Percentiles rank a stretch among this genome's conserved stretches.
These are phyloP conservation scores for Caenorhabditis zanzibari DNA, from an alignment of 2,888 invertebrate species.

Conservation along the genomic window DNA sequence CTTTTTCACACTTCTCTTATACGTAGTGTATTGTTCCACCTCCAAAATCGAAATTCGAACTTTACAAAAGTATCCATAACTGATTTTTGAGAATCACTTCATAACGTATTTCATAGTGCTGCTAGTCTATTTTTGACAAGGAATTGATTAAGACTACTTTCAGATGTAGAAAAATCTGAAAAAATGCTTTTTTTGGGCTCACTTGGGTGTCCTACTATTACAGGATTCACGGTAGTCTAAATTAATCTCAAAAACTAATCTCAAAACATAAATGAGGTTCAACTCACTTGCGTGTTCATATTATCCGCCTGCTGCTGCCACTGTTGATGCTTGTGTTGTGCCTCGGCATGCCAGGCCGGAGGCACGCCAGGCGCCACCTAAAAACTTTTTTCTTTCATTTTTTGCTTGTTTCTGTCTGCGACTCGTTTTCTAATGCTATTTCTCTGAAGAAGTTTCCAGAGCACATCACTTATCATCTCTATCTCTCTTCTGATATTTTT, in stretches of 20 bases:
- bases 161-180: no score
- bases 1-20: no score
- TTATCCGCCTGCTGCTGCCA: conserved; percentile 79
- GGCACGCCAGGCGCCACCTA: conserved; percentile 73
- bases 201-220: no score
- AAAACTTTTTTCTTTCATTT: conserved; percentile 25
- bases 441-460: conserved; percentile 36
- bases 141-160: no score
- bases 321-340: conserved; percentile 74
- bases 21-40: no score
- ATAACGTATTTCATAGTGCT: no score
- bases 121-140: no score
- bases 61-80: no score
- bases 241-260: neutral
- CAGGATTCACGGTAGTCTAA: no score
- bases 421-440: conserved; percentile 31
- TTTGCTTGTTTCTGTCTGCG: conserved; percentile 42
- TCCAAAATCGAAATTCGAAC: no score
- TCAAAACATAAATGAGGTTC: conserved; percentile 1
- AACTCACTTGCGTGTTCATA: conserved; percentile 65
- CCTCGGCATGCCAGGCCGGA: conserved; percentile 78
- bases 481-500: conserved; percentile 29
- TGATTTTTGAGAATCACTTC: no score
- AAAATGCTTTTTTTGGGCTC: no score
- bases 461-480: conserved; percentile 40